Conservation (phyloP, 92 coral and sea anemone genomes). For the Muricea muricata region DNA sequence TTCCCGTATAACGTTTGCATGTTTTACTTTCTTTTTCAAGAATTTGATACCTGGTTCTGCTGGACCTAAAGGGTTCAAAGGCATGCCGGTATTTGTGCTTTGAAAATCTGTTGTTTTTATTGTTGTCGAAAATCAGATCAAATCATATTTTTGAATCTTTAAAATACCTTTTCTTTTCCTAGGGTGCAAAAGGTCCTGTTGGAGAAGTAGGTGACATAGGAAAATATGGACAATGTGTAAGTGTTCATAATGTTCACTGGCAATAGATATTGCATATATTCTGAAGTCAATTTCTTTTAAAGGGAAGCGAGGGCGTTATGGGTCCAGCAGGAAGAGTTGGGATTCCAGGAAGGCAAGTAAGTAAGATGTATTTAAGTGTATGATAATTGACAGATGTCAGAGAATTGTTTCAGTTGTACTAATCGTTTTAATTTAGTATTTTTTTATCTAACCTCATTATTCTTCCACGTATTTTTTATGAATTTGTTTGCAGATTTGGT, state of each 20-base stretch:
- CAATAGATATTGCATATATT: neutral
- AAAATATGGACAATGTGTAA: constrained; percentile 27
- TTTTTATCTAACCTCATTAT: neutral
- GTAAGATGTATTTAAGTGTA: too few relatives aligned
- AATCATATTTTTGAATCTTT: too few relatives aligned
- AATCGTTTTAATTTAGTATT: neutral
- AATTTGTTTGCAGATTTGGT: neutral
- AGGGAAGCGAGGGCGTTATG: constrained; percentile 26
- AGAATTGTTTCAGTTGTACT: too few relatives aligned
- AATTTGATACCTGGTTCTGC: constrained; percentile 4
- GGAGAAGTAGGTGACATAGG: constrained; percentile 12
- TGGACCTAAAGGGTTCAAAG: constrained; percentile 21
- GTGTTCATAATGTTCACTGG: neutral
- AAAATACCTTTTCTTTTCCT: neutral
- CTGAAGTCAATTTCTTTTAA: neutral
- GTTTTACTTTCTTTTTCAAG: neutral
- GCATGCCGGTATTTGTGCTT: constrained; percentile 12
- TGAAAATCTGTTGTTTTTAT: neutral
- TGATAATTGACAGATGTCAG: too few relatives aligned
- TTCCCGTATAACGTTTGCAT: neutral
- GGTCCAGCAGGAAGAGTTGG: constrained; percentile 13
- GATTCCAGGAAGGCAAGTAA: constrained; percentile 21
- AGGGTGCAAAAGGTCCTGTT: neutral
- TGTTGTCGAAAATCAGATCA: neutral
- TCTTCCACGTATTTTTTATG: neutral